Percentiles rank a stretch among this genome's conserved stretches.
These are phyloP conservation scores for Clinocottus analis DNA, from an alignment of 2,113 vertebrate genomes.

Conservation along the genomic window DNA sequence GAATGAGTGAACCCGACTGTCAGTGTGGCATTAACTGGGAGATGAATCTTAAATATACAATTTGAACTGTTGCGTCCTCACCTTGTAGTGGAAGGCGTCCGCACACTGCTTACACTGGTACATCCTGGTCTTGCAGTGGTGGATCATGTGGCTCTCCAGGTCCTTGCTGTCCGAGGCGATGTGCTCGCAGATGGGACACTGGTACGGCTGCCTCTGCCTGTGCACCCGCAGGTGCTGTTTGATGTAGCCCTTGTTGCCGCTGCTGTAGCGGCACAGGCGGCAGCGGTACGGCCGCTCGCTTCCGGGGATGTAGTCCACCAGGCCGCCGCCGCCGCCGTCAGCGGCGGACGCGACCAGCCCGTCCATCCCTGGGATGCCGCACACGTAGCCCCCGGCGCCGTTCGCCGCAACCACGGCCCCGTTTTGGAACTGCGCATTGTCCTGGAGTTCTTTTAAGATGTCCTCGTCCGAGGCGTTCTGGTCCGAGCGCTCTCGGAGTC, in stretches of 20 bases:
- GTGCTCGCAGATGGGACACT: conserved; percentile 98
- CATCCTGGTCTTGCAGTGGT: conserved; percentile 93
- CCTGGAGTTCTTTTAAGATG: conserved; percentile 94
- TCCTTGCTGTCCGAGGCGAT: conserved; percentile 90
- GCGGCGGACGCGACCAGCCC: conserved; percentile 52
- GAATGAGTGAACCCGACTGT: neutral
- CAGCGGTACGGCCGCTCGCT: conserved; percentile 92
- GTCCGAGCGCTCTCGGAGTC: conserved; percentile 93
- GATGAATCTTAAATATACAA: neutral
- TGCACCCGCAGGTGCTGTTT: conserved; percentile 96
- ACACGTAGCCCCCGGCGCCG: conserved; percentile 36
- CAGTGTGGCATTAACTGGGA: neutral
- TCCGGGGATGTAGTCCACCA: conserved; percentile 91
- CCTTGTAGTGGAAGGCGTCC: conserved; percentile 95
- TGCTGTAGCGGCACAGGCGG: conserved; percentile 93
- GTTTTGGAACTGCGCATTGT: conserved; percentile 91
- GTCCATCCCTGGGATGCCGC: conserved; percentile 47
- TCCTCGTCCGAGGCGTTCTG: conserved; percentile 96
- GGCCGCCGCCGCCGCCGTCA: conserved; percentile 72
- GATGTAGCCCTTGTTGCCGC: conserved; percentile 96
- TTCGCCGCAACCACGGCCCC: conserved; percentile 18
- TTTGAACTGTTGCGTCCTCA: conserved; percentile 58
- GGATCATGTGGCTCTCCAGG: conserved; percentile 95
- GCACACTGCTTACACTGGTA: conserved; percentile 93
- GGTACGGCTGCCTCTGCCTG: conserved; percentile 92